A percentile compares a stretch with the other conserved stretches of the same genome.
These are phyloP conservation scores for Gymnoscelis rufifasciata DNA, from an alignment of 2,888 invertebrate genomes.

Conservation along the genomic window DNA sequence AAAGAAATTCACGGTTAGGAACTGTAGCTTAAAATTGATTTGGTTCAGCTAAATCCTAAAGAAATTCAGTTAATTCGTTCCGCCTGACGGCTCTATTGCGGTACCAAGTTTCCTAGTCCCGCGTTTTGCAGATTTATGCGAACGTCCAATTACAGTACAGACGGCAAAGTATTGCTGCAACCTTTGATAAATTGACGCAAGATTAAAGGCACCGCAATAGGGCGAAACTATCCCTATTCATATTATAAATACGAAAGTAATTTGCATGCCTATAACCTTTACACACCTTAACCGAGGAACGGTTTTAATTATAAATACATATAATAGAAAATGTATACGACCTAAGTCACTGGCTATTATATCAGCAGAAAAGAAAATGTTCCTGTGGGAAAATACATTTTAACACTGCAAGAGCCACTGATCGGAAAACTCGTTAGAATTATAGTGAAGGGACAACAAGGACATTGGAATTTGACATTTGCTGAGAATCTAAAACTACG, in stretches of 20 bases:
- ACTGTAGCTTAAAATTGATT: constrained; percentile 1
- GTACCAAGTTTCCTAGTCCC: constrained; percentile 32
- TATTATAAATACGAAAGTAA: no score
- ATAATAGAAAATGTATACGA: no score
- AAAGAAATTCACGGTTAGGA: background rate
- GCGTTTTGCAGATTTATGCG: constrained; percentile 22
- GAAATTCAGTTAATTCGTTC: constrained; percentile 26
- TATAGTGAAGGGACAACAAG: constrained; percentile 24
- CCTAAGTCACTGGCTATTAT: no score
- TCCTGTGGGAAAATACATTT: no score
- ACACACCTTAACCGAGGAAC: no score
- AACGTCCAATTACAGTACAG: constrained; percentile 14
- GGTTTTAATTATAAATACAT: no score
- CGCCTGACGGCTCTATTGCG: constrained; percentile 33
- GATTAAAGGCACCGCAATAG: constrained; percentile 12
- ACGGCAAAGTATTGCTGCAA: constrained; percentile 17
- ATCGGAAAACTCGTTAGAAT: no score
- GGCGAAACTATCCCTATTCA: no score
- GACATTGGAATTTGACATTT: constrained; percentile 26
- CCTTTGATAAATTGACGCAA: constrained; percentile 16
- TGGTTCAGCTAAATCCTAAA: constrained; percentile 4
- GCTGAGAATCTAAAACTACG: constrained; percentile 27
- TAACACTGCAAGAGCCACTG: no score
- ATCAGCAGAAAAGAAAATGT: no score
- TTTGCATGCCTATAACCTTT: no score